Evolutionary conservation across 2,113 vertebrate genomes (phyloP).

Genomic region (Tinamus guttatus): DNA sequence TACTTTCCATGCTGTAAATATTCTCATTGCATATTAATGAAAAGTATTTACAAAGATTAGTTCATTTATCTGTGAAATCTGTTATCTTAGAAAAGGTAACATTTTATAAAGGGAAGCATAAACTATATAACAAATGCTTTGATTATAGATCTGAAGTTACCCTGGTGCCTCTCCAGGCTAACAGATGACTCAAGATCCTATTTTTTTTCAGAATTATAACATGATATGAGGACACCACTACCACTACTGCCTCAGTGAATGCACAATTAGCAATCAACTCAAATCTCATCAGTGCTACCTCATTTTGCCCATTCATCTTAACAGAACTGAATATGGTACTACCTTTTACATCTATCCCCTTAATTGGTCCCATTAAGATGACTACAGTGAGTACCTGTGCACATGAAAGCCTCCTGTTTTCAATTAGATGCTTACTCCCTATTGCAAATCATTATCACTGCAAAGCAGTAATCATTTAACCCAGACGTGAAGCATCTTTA

Average conservation of each 20-base stretch:
- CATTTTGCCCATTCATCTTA: neutral
- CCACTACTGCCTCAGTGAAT: neutral
- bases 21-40: neutral
- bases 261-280: neutral
- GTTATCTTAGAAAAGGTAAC: neutral
- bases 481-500: neutral
- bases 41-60: slow-evolving; percentile 37
- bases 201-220: neutral
- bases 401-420: neutral
- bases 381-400: neutral
- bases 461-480: slow-evolving; percentile 12
- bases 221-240: neutral
- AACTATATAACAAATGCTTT: neutral
- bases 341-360: neutral
- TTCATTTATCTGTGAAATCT: neutral
- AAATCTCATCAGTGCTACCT: neutral
- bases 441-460: neutral
- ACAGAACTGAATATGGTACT: neutral
- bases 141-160: neutral
- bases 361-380: neutral
- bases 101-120: neutral
- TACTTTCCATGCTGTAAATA: neutral
- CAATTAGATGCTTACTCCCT: neutral
- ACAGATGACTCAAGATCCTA: neutral
- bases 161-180: neutral